Evolutionary conservation across 2,888 invertebrate species (phyloP), one percentile per base, ranked within the genome.

Genomic region (Diabrotica balteata): DNA sequence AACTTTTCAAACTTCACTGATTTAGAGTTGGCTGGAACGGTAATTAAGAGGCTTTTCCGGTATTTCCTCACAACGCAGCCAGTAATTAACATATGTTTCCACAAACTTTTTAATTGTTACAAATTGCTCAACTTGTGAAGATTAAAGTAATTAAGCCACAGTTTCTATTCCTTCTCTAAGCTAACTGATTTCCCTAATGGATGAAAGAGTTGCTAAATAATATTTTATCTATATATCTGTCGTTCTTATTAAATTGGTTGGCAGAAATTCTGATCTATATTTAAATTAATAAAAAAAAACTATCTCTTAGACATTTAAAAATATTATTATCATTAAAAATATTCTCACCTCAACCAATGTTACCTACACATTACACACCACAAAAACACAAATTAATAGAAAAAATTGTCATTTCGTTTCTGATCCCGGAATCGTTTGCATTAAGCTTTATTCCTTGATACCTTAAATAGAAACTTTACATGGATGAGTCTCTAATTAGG

Each of bases 31-130:
- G 80, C 80, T 81, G 80, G 78, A 77, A 72, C 72, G 73, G 77
- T 81, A 82, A 83, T 83, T 83, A 82, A 80, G 81, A 80, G 77
- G 75, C 78, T 76, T 77, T 82, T 81, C 79, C 80, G 78, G 77
- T 78, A 77, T 78, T 81, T 81, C 78, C 80, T 80, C 80, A 82
- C 82, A 82, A 80, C 80, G 80, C 78, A 82, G 82, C 81, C 82
- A 81, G 78, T 83, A 83, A 84, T 83, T 83, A 83, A 80, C 83
- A 84, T 83, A 83, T 83, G 81, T 81, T 77, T 76, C 80, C 79
- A 78, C 69, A 73, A 80, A 81, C 78, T 81, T 81, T 81, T 81
- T 80, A 81, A 80, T 80, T 80, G 80, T 80, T 80, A 80, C 81
- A 81, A 81, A 81, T 81, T 81, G 80, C 81, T 73, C 71, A 80